Evolutionary conservation across 2,888 invertebrate genomes (phyloP), one percentile per base, ranked within the genome.

Genomic region (Drosophila limbata): DNA sequence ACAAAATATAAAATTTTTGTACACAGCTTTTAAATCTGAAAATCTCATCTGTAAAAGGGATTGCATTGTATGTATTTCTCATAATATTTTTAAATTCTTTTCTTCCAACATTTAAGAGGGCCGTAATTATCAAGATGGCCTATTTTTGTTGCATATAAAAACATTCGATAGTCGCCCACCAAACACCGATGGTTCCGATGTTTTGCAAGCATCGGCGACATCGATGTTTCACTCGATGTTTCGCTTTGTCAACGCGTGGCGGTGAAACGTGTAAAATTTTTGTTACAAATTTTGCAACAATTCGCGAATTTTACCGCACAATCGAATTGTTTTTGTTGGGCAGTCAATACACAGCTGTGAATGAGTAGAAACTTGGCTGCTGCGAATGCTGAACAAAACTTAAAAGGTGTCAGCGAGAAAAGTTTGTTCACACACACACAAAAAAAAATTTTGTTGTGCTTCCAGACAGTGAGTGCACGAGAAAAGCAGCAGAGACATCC

Each of bases 241-340:
- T 21, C 21, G 3, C 60, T 66, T 63, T 69, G 68, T 73, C 81
- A 69, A 84, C 84, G 84, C 88, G 84, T 84, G 84, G 84, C 83
- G 77, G 81, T 85, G 70, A 83, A 88, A 83, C 73, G 86, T 84
- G 80, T 78, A 83, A 77, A 78, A 76, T 77, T 72, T 74, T 68
- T 37, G 33, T 56, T 60, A 61, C 53, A 70, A 67, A 62, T 79
- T 79, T 79, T 67, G 73, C 77, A 69, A 63, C 77, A 73, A 66
- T 63, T 69, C 63, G 62, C 77, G 25, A 56, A 65, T 59, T 66
- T 39, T 3, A 73, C 55, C 56, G 56, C 78, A 69, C 42, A 62
- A 66, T 55, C 52, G 33, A 63, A 37, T 57, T 66, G 69, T 57
- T 78, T 52, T 50, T 69, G 62, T 66, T 25, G 25, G 33, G 9